Base-by-base conservation (phyloP, 2,113 vertebrate species). In the Acanthisitta chloris region DNA sequence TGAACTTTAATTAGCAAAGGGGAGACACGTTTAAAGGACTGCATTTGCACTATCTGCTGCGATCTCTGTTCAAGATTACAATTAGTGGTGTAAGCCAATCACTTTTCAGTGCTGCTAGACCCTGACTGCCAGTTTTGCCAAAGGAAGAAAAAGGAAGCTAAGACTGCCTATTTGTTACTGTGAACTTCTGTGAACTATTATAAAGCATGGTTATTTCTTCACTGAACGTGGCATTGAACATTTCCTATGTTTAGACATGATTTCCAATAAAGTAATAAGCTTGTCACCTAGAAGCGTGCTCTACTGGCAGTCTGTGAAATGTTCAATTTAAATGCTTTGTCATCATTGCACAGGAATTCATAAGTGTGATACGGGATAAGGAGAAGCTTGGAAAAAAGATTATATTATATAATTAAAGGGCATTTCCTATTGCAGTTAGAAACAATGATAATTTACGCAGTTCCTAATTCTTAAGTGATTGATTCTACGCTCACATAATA, bases 311-410 rank as follows among this genome's bases (percentile, higher is more conserved):
- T 23, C 64, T 84, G 51, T 87, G 73, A 77, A 84, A 43, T 0
- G 0, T 72, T 61, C 26, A 23, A 2, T 71, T 65, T 55, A 38
- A 21, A 28, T 52, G 5, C 52, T 62, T 62, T 77, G 15, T 62
- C 57, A 62, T 28, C 48, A 36, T 33, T 54, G 34, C 18, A 49
- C 18, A 34, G 46, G 26, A 61, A 54, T 83, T 80, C 17, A 1
- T 54, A 83, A 9, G 9, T 58, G 6, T 33, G 31, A 38, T 52
- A 52, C 0, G 4, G 49, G 20, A 71, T 0, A 1, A 76, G 34
- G 48, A 81, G 17, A 21, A 59, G 4, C 48, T 81, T 73, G 64
- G 67, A 61, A 77, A 78, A 76, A 58, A 71, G 14, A 16, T 31
- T 81, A 1, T 34, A 16, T 31, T 81, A 1, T 34, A 17, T 65